phyloP scores from a whole-genome alignment of 2,113 vertebrate species.

The Xenotilapia caudafasciata region DNA sequence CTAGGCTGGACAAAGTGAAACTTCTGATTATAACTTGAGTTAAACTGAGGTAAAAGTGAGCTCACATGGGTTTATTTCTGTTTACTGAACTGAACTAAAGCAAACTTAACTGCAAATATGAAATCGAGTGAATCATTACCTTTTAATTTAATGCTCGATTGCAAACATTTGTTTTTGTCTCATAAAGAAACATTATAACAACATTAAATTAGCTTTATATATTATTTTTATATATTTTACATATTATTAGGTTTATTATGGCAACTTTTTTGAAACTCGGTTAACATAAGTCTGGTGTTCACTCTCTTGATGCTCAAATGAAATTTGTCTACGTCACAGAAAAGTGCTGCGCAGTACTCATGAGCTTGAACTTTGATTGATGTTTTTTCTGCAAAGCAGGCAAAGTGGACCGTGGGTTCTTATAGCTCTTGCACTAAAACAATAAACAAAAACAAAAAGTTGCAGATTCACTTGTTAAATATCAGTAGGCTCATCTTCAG shows the following conservation, averaged over 20 bases:
- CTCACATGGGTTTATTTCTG: not conserved
- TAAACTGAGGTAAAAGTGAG: not conserved
- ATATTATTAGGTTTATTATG: not conserved
- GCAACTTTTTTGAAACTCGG: not conserved
- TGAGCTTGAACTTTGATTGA: not conserved
- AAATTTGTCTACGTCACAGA: not conserved
- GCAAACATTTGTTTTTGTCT: not conserved
- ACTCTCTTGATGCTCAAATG: accelerated
- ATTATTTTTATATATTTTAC: not conserved
- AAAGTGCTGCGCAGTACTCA: not conserved
- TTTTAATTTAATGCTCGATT: not conserved
- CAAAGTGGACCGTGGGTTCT: not conserved
- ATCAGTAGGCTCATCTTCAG: not conserved
- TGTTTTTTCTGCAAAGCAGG: not conserved
- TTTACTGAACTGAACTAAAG: not conserved
- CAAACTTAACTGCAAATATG: not conserved
- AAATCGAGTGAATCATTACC: not conserved
- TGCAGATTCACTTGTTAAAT: not conserved
- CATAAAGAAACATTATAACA: not conserved
- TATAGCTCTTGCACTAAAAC: not conserved
- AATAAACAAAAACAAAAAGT: not conserved
- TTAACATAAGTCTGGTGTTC: not conserved
- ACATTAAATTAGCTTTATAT: not conserved
- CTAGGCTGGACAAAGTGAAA: not conserved
- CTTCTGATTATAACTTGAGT: not conserved